Conservation (phyloP, 2,888 invertebrate genomes). For the Trissonchulus latispiculum region DNA sequence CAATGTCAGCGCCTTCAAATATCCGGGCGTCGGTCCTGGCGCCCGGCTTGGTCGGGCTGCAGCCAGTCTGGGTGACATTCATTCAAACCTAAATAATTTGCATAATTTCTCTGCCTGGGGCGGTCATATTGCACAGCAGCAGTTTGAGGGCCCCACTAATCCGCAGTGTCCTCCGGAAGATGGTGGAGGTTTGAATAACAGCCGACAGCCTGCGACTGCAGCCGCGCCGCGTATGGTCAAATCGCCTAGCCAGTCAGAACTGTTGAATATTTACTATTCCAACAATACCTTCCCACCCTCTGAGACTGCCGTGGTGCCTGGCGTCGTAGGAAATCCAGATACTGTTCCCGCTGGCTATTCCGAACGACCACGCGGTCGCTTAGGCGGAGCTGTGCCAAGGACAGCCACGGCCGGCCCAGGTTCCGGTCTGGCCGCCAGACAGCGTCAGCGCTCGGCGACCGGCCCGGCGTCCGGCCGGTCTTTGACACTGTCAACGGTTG, state of each 20-base stretch:
- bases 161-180: too few species aligned
- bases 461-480: not conserved
- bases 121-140: too few species aligned
- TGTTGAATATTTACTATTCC: not conserved
- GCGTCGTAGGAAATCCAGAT: not conserved
- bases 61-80: constrained; percentile 75
- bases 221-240: not conserved
- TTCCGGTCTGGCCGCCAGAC: not conserved
- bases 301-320: not conserved
- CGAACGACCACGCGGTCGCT: not conserved
- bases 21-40: constrained; percentile 36
- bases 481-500: not conserved
- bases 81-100: too few species aligned
- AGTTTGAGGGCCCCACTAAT: not conserved
- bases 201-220: not conserved
- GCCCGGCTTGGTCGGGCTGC: constrained; percentile 58
- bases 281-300: not conserved
- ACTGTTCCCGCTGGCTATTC: too few species aligned
- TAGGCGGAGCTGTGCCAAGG: not conserved
- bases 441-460: not conserved
- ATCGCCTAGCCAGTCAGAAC: not conserved
- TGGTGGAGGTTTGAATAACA: too few species aligned
- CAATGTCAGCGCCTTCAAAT: not conserved
- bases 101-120: constrained; percentile 82
- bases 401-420: not conserved